These are phyloP conservation scores for Pluvialis apricaria DNA, from an alignment of 2,113 vertebrate genomes.

Conservation along the genomic window DNA sequence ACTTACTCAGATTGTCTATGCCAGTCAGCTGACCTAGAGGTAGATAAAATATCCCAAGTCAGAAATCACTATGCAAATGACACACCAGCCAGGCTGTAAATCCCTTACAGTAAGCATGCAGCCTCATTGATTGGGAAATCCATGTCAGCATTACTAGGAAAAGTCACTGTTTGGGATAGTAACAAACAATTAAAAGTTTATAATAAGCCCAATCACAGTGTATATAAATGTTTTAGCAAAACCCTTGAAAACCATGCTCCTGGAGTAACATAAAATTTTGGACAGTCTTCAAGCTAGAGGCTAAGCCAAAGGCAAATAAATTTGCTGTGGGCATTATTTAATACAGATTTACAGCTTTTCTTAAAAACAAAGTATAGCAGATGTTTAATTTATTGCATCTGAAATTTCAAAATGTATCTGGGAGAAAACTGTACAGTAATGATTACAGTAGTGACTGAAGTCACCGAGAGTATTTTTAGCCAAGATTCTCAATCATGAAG, in stretches of 20 bases:
- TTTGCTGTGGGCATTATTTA: conserved; percentile 58
- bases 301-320: conserved; percentile 70
- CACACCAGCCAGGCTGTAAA: neutral
- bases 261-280: neutral
- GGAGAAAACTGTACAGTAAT: conserved; percentile 18
- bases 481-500: conserved; percentile 23
- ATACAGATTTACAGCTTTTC: conserved; percentile 48
- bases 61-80: neutral
- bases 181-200: neutral
- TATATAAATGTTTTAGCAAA: neutral
- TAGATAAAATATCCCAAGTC: neutral
- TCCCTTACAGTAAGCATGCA: accelerated
- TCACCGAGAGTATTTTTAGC: conserved; percentile 51
- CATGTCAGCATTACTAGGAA: neutral
- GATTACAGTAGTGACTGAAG: conserved; percentile 34
- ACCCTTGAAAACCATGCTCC: neutral
- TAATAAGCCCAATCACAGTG: neutral
- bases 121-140: neutral
- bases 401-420: neutral
- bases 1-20: neutral
- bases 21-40: neutral
- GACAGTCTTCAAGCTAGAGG: conserved; percentile 65
- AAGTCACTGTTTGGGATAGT: neutral
- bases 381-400: conserved; percentile 42
- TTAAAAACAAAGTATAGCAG: neutral